phyloP scores from a whole-genome alignment of 2,113 vertebrate genomes.

The Diphyllodes magnificus region DNA sequence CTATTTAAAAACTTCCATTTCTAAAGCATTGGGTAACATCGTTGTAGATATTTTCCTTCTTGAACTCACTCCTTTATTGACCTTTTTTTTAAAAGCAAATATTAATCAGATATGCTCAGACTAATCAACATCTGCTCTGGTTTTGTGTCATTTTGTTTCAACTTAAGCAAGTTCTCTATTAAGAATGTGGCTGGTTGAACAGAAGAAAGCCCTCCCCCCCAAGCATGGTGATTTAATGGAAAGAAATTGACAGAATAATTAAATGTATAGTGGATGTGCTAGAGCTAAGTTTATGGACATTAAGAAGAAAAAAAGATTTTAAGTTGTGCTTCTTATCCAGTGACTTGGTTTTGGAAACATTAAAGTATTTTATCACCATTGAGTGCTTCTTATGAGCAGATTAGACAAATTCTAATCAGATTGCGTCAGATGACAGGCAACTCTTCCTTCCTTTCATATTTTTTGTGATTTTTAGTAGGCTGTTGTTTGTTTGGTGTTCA shows the following conservation, averaged over 20 bases:
- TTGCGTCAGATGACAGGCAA: neutral
- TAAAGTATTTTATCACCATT: neutral
- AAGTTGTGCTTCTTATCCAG: neutral
- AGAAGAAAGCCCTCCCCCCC: neutral
- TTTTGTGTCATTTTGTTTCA: conserved; percentile 6
- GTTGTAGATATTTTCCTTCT: neutral
- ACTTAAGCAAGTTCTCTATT: neutral
- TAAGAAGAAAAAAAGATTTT: neutral
- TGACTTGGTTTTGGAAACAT: neutral
- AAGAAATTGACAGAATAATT: neutral
- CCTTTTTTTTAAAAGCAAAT: neutral
- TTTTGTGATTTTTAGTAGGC: neutral
- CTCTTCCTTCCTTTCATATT: neutral
- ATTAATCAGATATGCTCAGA: neutral
- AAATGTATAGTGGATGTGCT: neutral
- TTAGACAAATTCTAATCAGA: neutral
- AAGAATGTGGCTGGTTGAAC: neutral
- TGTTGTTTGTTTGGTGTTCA: neutral
- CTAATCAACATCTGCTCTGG: neutral
- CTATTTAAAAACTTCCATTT: neutral
- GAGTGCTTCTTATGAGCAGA: neutral
- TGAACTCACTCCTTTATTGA: neutral
- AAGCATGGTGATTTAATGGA: neutral
- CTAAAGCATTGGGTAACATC: neutral
- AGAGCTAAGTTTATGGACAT: neutral